These are phyloP conservation scores for Drosophila melanica DNA, from an alignment of 1,140 invertebrate genomes.

Conservation along the genomic window DNA sequence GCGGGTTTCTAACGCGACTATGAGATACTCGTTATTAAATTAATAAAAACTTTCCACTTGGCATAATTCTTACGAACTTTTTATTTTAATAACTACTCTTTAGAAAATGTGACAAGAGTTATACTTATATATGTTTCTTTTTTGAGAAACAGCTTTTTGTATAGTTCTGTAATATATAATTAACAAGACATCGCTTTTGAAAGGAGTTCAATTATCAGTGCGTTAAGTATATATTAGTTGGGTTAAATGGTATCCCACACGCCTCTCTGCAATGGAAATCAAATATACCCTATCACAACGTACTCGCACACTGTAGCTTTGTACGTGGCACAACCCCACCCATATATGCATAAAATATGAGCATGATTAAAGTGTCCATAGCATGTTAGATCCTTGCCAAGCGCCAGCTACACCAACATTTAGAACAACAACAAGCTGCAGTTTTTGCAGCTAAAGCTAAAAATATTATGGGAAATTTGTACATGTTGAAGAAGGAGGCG, in stretches of 20 bases:
- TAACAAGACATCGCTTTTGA: too few species aligned
- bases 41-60: neutral
- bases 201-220: neutral
- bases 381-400: constrained; percentile 69
- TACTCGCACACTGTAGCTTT: neutral
- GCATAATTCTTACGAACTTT: too few species aligned
- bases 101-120: too few species aligned
- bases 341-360: constrained; percentile 73
- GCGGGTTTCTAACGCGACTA: neutral
- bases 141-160: too few species aligned
- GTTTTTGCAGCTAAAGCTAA: constrained; percentile 51
- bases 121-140: too few species aligned
- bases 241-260: constrained; percentile 3
- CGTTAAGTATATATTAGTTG: constrained; percentile 9
- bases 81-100: too few species aligned
- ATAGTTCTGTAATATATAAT: too few species aligned
- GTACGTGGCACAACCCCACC: constrained; percentile 7
- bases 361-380: constrained; percentile 76
- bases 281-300: neutral
- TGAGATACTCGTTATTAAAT: neutral
- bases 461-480: constrained; percentile 68
- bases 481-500: constrained; percentile 46
- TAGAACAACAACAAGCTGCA: constrained; percentile 25
- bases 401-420: constrained; percentile 19
- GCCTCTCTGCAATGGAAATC: neutral